These are phyloP conservation scores for Hemaris fuciformis DNA, from an alignment of 2,888 invertebrate genomes.

Conservation along the genomic window DNA sequence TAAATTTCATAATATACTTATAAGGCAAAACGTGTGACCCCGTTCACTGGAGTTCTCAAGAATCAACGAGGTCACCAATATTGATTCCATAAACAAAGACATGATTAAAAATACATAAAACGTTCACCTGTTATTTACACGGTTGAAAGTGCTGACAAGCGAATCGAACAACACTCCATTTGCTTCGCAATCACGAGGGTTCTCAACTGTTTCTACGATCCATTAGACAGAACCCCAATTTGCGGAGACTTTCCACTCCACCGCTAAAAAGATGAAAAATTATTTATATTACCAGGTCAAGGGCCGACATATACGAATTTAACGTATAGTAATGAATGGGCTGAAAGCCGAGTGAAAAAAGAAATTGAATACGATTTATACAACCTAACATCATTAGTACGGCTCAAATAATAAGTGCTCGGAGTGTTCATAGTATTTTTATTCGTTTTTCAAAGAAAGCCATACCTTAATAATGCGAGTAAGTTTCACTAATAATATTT, in stretches of 20 bases:
- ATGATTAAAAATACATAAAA: conserved; percentile 3
- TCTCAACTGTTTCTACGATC: conserved; percentile 47
- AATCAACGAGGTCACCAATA: neutral
- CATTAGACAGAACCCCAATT: conserved; percentile 59
- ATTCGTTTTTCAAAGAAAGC: neutral
- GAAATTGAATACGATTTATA: neutral
- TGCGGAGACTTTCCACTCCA: conserved; percentile 38
- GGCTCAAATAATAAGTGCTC: conserved; percentile 1
- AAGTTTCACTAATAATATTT: neutral
- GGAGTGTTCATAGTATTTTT: neutral
- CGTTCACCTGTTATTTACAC: conserved; percentile 36
- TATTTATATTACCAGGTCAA: conserved; percentile 45
- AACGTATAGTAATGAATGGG: neutral
- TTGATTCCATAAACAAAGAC: neutral
- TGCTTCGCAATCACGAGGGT: conserved; percentile 38
- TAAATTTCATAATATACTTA: too few species aligned
- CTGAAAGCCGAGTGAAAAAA: neutral
- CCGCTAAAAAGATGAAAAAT: conserved; percentile 40
- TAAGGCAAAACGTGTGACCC: too few species aligned
- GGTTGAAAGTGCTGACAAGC: conserved; percentile 45
- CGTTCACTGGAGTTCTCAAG: too few species aligned
- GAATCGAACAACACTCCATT: conserved; percentile 44
- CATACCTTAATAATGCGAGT: neutral
- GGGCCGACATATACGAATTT: conserved; percentile 12
- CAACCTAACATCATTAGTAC: neutral